A percentile compares a stretch with the other conserved stretches of the same genome.
phyloP scores from a whole-genome alignment of 2,888 invertebrate species.

The Helleia helle region DNA sequence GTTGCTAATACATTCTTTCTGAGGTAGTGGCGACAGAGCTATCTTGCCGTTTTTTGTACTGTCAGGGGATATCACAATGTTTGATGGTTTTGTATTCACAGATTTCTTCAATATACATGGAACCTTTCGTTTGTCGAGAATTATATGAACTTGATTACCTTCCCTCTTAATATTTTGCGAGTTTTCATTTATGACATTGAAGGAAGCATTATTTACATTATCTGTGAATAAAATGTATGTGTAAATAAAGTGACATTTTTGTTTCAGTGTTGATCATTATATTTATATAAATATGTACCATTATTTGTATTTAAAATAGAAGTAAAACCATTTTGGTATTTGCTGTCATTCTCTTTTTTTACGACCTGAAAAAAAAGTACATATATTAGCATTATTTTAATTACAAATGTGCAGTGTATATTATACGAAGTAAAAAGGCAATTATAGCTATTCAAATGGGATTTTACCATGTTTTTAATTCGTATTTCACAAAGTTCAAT shows the following conservation, averaged over 20 bases:
- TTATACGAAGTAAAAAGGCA: too few relatives aligned
- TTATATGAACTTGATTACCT: constrained; percentile 36
- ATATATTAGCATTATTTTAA: too few relatives aligned
- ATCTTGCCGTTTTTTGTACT: constrained; percentile 44
- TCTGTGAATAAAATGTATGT: not conserved
- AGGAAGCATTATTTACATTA: constrained; percentile 34
- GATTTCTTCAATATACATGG: constrained; percentile 41
- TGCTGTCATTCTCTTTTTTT: constrained; percentile 15
- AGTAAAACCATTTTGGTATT: constrained; percentile 12
- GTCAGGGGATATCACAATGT: constrained; percentile 35
- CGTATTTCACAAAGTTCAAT: too few relatives aligned
- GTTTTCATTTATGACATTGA: constrained; percentile 61
- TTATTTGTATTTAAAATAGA: constrained; percentile 6
- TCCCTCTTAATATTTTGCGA: constrained; percentile 24
- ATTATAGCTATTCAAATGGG: too few relatives aligned
- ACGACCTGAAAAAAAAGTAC: constrained; percentile 22
- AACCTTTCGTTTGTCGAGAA: constrained; percentile 40
- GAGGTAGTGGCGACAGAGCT: constrained; percentile 39
- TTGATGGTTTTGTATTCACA: constrained; percentile 26
- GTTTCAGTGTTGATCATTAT: not conserved
- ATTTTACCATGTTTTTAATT: too few relatives aligned
- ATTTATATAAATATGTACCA: constrained; percentile 13
- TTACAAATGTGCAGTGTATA: too few relatives aligned
- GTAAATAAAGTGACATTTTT: not conserved
- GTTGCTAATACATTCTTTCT: constrained; percentile 28